Base-by-base conservation (phyloP, 1,140 invertebrate genomes). In the Zaprionus lachaisei region DNA sequence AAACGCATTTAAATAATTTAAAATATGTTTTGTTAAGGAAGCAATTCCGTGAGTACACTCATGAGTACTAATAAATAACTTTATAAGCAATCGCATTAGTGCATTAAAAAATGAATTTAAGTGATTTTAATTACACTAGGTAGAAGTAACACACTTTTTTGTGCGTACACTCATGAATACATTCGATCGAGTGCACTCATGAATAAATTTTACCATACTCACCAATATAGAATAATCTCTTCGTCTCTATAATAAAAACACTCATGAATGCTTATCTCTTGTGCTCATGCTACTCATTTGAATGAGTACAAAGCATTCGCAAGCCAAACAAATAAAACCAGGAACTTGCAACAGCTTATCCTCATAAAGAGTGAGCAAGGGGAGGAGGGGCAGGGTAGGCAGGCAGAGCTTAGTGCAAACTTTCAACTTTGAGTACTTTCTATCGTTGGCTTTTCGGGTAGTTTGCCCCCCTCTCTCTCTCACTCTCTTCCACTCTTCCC, bases 381-480 rank as follows among this genome's bases (percentile, higher is more conserved):
- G 4, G 47, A 20, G 44, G 7, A 9, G 17, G 12, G 6, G 51
- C 9, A 12, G 24, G 22, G 5, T 11, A 3, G 51, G 51, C 12
- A 22, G 1, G 24, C 17, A 38, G 22, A 37, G 60, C 38, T 56
- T 47, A 66, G 74, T 72, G 69, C 41, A 66, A 63, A 62, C 31
- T 66, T 65, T 15, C 37, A 26, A 34, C 44, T 41, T 61, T 51
- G 38, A 71, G 61, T 61, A 60, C 51, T 70, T 74, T 69, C 66
- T 61, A 65, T 60, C 22, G 54, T 44, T 57, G 60, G 58, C 61
- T 72, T 64, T 60, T 58, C 54, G 49, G 49, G 41, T 66, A 51
- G 58, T 31, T 55, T 1, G 12, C 22, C 14, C 14, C 6, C 11
- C 4, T 2, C 12, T 12, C 20, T 9, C 12, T 12, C 28, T 55